These are phyloP conservation scores for Sminthurides bifidus DNA, from an alignment of 1,140 invertebrate species.

Conservation along the genomic window DNA sequence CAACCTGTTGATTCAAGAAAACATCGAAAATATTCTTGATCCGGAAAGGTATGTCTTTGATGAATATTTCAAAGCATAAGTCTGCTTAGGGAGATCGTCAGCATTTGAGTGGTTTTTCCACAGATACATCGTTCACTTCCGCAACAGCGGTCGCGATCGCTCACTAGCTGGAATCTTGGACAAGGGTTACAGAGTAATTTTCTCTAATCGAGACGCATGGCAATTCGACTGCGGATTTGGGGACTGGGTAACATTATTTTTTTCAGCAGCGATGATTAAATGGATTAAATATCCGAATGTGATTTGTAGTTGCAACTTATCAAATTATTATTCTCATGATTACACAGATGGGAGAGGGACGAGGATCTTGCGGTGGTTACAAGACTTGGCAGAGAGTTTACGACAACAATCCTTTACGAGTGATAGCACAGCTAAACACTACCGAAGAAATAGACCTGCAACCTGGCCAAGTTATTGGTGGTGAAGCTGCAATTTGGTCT, in stretches of 20 bases:
- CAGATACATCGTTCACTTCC: conserved; percentile 31
- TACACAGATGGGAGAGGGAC: conserved; percentile 31
- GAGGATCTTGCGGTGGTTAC: conserved; percentile 34
- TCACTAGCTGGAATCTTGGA: conserved; percentile 31
- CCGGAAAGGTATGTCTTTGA: conserved; percentile 21
- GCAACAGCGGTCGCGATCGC: conserved; percentile 31
- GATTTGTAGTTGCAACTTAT: too few relatives aligned
- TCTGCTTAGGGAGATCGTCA: too few relatives aligned
- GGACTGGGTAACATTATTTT: conserved; percentile 32
- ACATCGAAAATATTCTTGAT: conserved; percentile 32
- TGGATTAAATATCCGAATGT: neutral
- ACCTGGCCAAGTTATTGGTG: conserved; percentile 34
- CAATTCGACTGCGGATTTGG: conserved; percentile 36
- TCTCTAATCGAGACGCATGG: conserved; percentile 35
- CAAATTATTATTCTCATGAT: neutral
- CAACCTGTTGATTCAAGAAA: conserved; percentile 30
- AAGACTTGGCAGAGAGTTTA: conserved; percentile 37
- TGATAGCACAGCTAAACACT: conserved; percentile 32
- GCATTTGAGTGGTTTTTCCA: too few relatives aligned
- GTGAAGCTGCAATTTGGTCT: conserved; percentile 35
- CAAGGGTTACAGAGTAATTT: conserved; percentile 34
- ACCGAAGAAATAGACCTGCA: conserved; percentile 29
- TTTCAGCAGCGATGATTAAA: neutral
- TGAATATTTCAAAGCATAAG: too few relatives aligned
- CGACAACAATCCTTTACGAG: conserved; percentile 34